Base-by-base conservation (phyloP, 2,113 vertebrate species). In the Tychaedon coryphoeus region DNA sequence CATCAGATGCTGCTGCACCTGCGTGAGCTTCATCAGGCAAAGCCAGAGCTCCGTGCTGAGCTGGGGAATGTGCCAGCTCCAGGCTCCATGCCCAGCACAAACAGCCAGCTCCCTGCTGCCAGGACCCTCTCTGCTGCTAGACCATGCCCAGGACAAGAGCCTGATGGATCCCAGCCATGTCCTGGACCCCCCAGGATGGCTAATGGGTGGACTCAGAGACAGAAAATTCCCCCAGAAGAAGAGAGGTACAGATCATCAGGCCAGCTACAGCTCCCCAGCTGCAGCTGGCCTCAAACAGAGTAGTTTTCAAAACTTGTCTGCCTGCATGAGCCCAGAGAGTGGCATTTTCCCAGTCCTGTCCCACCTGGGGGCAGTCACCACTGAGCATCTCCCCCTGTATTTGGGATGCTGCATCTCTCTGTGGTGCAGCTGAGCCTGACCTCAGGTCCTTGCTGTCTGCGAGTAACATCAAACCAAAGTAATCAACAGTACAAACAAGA, bases 131-230 rank as follows among this genome's bases (percentile, higher is more conserved):
- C 45, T 60, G 42, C 53, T 33, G 26, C 26, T 73, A 48, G 23
- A 71, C 8, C 33, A 54, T 7, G 15, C 22, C 6, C 33, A 60
- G 66, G 36, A 60, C 3, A 2, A 10, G 40, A 54, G 12, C 9
- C 66, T 13, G 2, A 28, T 61, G 60, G 45, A 19, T 58, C 9
- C 15, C 42, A 77, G 45, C 3, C 1, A 0, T 51, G 34, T 8
- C n/a, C 53, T 51, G 38, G 34, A 42, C 4, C 0, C 18, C 9
- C 5, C 1, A 0, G 17, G 1, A 6, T 26, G 17, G 29, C 9
- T 58, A 25, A 36, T n/a, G 34, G 1, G n/a, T 38, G 45, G 31
- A 25, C 42, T 86, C 9, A 6, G 40, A 58, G 33, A 29, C 11
- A 75, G 38, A 61, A 90, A 74, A 17, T 51, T 20, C 54, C 33